Percentiles rank a stretch among this genome's conserved stretches.
Evolutionary conservation across 2,797 vertebrate genomes (phyloP).

Genomic region (Alca torda): DNA sequence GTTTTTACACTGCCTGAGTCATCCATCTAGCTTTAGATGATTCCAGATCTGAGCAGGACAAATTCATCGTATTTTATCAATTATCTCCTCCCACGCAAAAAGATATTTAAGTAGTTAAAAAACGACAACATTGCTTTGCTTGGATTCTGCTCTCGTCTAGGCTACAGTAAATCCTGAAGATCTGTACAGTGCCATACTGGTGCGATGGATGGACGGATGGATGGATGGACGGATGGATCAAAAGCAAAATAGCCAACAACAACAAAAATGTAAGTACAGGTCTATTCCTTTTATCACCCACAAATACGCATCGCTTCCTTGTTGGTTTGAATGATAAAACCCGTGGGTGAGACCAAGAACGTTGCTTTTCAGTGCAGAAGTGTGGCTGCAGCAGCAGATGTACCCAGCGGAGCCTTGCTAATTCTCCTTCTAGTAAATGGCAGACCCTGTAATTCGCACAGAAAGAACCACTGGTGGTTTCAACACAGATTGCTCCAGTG

Average conservation of each 20-base stretch:
- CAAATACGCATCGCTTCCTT: not conserved
- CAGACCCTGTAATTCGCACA: not conserved
- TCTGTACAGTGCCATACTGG: not conserved
- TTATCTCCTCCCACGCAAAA: not conserved
- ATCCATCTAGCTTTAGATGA: not conserved
- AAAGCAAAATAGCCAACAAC: conserved; percentile 23
- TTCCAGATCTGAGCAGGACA: not conserved
- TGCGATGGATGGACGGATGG: not conserved
- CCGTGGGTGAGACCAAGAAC: not conserved
- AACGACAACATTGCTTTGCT: not conserved
- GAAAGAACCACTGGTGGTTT: not conserved
- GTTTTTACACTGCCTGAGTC: conserved; percentile 4
- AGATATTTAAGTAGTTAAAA: not conserved
- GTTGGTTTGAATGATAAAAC: conserved; percentile 29
- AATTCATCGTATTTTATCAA: not conserved
- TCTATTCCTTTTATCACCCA: not conserved
- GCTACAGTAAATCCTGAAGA: not conserved
- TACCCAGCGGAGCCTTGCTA: not conserved
- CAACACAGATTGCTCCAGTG: not conserved
- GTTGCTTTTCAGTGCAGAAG: not conserved
- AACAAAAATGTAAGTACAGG: not conserved
- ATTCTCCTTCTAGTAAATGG: not conserved
- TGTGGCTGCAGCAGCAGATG: not conserved
- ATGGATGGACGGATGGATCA: not conserved
- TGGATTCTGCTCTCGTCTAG: not conserved